phyloP scores from a whole-genome alignment of 2,888 invertebrate species.

The Ptycholaimellus sp. region DNA sequence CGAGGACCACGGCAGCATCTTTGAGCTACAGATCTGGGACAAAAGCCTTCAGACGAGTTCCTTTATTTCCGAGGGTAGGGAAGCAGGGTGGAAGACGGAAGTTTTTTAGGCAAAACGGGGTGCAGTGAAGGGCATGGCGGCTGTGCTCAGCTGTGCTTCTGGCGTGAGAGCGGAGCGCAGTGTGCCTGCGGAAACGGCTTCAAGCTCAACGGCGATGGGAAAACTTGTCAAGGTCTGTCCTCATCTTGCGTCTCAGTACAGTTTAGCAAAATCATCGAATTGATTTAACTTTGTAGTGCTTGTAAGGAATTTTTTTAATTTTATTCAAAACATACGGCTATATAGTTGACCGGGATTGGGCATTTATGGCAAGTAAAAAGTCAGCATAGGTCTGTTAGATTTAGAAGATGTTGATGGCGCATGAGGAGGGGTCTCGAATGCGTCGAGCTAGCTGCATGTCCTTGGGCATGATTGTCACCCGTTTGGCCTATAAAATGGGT shows the following conservation, averaged over 20 bases:
- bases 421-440: too few species aligned
- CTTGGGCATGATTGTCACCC: too few species aligned
- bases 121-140: slow-evolving; percentile 27
- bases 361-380: too few species aligned
- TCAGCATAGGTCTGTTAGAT: too few species aligned
- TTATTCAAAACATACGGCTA: too few species aligned
- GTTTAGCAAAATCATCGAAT: too few species aligned
- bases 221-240: slow-evolving; percentile 29
- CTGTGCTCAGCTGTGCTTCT: slow-evolving; percentile 49
- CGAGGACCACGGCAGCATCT: slow-evolving; percentile 35
- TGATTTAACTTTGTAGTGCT: too few species aligned
- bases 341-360: too few species aligned
- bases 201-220: slow-evolving; percentile 27
- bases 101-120: slow-evolving; percentile 12
- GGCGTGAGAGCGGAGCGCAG: slow-evolving; percentile 25
- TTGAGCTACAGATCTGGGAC: slow-evolving; percentile 43
- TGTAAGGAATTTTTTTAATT: too few species aligned
- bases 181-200: slow-evolving; percentile 43
- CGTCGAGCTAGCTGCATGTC: too few species aligned
- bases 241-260: background rate
- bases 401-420: too few species aligned
- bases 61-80: background rate
- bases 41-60: slow-evolving; percentile 35
- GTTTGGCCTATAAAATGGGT: too few species aligned
- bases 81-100: background rate